These are phyloP conservation scores for Stomatorhinus walkeri DNA, from an alignment of 2,797 vertebrate species.

Conservation along the genomic window DNA sequence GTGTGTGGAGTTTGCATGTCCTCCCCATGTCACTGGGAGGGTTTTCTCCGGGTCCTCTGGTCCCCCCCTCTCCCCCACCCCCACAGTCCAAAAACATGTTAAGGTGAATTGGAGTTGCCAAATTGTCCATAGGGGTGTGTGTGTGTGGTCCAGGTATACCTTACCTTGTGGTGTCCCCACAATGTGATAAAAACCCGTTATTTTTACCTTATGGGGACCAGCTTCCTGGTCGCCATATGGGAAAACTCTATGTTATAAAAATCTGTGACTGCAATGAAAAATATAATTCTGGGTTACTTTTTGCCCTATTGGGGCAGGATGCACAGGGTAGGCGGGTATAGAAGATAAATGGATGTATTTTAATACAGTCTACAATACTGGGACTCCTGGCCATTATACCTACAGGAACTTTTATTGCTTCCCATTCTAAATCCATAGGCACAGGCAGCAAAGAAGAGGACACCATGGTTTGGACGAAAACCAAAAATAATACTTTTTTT, in stretches of 20 bases:
- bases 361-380: neutral
- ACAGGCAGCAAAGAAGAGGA: neutral
- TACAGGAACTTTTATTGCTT: neutral
- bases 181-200: too few species aligned
- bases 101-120: neutral
- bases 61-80: neutral
- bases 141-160: neutral
- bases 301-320: neutral
- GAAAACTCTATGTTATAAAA: neutral
- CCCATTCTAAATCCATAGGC: neutral
- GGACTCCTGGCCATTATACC: neutral
- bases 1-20: neutral
- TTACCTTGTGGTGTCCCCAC: too few species aligned
- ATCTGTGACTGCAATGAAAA: neutral
- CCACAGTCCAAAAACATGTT: neutral
- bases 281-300: neutral
- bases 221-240: too few species aligned
- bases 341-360: neutral
- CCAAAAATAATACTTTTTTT: neutral
- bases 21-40: neutral
- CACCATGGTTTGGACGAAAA: neutral
- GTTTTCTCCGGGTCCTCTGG: neutral
- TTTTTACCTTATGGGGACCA: too few species aligned
- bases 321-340: neutral
- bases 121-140: neutral